Evolutionary conservation across 2,797 vertebrate genomes (phyloP).

Genomic region (Geotrypetes seraphini): DNA sequence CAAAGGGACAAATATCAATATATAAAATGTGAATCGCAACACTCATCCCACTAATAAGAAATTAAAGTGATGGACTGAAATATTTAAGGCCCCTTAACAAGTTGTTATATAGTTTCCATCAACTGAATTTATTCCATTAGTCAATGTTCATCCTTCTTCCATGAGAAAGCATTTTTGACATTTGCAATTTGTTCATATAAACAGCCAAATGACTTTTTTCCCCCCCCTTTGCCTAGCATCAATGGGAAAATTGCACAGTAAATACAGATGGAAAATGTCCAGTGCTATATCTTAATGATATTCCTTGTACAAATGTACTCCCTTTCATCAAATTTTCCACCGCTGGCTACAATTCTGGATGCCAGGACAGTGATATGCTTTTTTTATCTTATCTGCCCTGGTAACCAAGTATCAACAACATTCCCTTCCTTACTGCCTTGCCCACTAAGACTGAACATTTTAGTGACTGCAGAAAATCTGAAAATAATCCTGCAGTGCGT

Average conservation of each 20-base stretch:
- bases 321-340: constrained; percentile 78
- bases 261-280: constrained; percentile 67
- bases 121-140: constrained; percentile 29
- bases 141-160: constrained; percentile 4
- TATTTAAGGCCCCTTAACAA: constrained; percentile 22
- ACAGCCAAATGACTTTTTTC: constrained; percentile 15
- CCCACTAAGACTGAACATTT: constrained; percentile 42
- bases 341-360: constrained; percentile 51
- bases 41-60: constrained; percentile 34
- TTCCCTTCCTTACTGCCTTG: constrained; percentile 45
- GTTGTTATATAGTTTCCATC: constrained; percentile 15
- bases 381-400: constrained; percentile 63
- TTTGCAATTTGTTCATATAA: constrained; percentile 20
- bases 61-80: constrained; percentile 38
- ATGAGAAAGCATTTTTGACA: constrained; percentile 15
- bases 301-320: constrained; percentile 70
- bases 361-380: constrained; percentile 54
- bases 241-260: constrained; percentile 42
- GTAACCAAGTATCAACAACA: constrained; percentile 55
- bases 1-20: constrained; percentile 42
- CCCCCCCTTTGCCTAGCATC: constrained; percentile 10
- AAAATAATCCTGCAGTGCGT: constrained; percentile 41
- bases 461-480: constrained; percentile 39
- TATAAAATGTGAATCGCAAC: constrained; percentile 37
- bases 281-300: constrained; percentile 71